Conservation (phyloP, 2,888 invertebrate species). For the Dioctria rufipes region DNA sequence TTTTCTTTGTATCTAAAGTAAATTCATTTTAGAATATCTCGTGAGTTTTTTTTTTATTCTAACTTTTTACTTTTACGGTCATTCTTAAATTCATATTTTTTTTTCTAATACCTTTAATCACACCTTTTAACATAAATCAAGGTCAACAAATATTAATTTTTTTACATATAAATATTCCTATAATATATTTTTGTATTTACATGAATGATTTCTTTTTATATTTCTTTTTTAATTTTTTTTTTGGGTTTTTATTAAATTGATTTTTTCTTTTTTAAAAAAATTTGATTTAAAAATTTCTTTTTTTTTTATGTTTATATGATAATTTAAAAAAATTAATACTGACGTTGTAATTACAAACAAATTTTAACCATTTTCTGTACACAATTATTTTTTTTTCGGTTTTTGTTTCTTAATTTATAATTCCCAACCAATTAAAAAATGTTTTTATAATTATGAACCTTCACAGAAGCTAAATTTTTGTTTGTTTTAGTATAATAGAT, state of each 20-base stretch:
- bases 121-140: slow-evolving; percentile 46
- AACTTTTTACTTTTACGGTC: slow-evolving; percentile 19
- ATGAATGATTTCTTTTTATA: slow-evolving; percentile 20
- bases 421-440: too few relatives aligned
- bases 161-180: slow-evolving; percentile 52
- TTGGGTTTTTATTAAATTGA: neutral
- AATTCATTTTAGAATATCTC: slow-evolving; percentile 64
- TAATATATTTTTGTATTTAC: slow-evolving; percentile 8
- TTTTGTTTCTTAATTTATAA: too few relatives aligned
- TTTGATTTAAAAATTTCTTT: neutral
- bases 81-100: slow-evolving; percentile 44
- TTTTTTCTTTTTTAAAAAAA: neutral
- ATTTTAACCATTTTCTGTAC: too few relatives aligned
- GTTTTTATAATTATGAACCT: too few relatives aligned
- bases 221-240: neutral
- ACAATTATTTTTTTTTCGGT: too few relatives aligned
- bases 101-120: slow-evolving; percentile 46
- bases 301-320: too few relatives aligned
- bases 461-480: too few relatives aligned
- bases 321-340: too few relatives aligned
- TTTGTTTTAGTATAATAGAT: too few relatives aligned
- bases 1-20: slow-evolving; percentile 61
- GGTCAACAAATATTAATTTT: slow-evolving; percentile 49
- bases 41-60: slow-evolving; percentile 55
- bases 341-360: neutral